Evolutionary conservation across 2,113 vertebrate species (phyloP).

Genomic region (Erpornis zantholeuca): DNA sequence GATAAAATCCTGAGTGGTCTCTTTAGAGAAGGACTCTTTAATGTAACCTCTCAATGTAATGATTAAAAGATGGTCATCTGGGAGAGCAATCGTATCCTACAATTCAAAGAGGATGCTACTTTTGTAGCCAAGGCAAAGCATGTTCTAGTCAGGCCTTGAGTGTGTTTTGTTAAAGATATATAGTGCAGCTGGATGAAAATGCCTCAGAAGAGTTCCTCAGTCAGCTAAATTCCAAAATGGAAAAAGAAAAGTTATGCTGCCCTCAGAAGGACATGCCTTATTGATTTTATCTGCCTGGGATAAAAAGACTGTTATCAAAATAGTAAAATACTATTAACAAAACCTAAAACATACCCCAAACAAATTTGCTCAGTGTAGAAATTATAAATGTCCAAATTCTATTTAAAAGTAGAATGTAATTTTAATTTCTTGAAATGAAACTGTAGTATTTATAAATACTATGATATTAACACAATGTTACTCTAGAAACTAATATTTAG

Average conservation of each 20-base stretch:
- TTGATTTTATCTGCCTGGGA: background rate
- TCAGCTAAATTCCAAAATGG: background rate
- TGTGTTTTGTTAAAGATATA: background rate
- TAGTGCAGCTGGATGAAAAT: background rate
- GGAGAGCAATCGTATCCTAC: rapidly evolving
- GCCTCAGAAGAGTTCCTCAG: background rate
- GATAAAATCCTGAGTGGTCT: background rate
- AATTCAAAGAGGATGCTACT: background rate
- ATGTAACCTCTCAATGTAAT: rapidly evolving
- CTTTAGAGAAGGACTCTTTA: background rate
- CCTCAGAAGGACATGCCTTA: background rate
- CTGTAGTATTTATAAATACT: background rate
- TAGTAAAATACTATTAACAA: background rate
- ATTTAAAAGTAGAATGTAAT: background rate
- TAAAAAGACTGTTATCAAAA: background rate
- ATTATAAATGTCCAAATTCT: background rate
- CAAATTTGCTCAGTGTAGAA: background rate
- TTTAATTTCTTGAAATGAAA: background rate
- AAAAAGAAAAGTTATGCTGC: background rate
- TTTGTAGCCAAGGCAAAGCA: background rate
- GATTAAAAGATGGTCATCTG: background rate
- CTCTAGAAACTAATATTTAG: background rate
- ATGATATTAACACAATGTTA: background rate
- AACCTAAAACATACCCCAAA: background rate
- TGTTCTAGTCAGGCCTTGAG: background rate